Evolutionary conservation across 2,797 vertebrate species (phyloP).

Genomic region (Paramormyrops hopkinsi): DNA sequence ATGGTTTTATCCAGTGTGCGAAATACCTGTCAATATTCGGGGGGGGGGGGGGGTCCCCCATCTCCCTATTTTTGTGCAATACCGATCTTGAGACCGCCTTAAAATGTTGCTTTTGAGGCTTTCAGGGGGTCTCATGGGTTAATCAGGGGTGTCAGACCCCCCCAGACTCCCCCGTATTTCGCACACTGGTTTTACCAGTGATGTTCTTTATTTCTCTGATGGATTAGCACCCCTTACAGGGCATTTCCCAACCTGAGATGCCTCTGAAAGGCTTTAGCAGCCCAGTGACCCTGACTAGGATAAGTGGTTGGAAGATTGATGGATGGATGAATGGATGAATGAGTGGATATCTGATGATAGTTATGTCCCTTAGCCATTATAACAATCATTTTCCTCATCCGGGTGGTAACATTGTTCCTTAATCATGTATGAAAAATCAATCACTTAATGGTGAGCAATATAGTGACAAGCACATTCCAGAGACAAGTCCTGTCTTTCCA

Average conservation of each 20-base stretch:
- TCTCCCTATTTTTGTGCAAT: too few species aligned
- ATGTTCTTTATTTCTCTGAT: not conserved
- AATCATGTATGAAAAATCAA: not conserved
- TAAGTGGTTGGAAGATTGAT: not conserved
- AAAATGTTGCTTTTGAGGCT: too few species aligned
- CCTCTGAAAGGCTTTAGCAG: not conserved
- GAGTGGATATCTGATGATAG: not conserved
- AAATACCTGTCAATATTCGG: too few species aligned
- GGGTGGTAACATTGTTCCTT: not conserved
- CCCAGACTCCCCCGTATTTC: too few species aligned
- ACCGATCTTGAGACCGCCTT: too few species aligned
- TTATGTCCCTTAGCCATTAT: not conserved
- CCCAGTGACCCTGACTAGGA: not conserved
- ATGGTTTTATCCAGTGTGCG: not conserved
- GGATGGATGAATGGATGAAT: not conserved
- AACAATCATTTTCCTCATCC: not conserved
- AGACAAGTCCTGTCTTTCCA: not conserved
- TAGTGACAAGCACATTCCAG: not conserved
- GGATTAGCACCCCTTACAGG: not conserved
- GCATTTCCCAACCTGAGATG: not conserved
- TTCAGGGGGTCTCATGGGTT: too few species aligned
- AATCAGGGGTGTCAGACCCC: too few species aligned
- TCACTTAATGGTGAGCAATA: conserved; percentile 1
- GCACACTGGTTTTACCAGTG: not conserved
- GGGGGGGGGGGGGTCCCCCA: too few species aligned